Conservation (phyloP, 30 jellyfish, hydroid and myxozoan species). For the Rhopilema esculentum region DNA sequence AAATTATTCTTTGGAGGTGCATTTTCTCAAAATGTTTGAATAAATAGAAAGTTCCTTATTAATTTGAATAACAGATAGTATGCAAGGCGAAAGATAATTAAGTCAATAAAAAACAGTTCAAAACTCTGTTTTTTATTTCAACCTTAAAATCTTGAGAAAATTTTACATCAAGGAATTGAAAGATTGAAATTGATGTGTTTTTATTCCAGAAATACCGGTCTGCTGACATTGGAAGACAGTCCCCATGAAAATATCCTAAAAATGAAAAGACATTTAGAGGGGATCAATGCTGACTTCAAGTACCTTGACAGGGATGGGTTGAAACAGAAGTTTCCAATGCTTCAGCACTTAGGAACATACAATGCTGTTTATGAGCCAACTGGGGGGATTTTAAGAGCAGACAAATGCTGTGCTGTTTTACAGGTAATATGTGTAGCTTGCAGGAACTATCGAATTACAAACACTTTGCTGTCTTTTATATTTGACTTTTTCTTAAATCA, state of each 20-base stretch:
- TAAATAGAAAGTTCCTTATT: too few species aligned
- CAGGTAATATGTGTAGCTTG: conserved; percentile 61
- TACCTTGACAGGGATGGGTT: conserved; percentile 20
- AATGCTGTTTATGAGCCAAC: conserved; percentile 69
- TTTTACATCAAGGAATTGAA: not conserved
- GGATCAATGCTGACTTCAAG: conserved; percentile 18
- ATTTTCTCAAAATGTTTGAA: too few species aligned
- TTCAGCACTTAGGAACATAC: conserved; percentile 21
- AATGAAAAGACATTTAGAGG: conserved; percentile 19
- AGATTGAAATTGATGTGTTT: not conserved
- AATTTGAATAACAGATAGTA: too few species aligned
- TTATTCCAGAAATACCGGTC: conserved; percentile 59
- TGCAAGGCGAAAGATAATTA: too few species aligned
- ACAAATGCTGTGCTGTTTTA: conserved; percentile 75
- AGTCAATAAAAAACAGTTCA: too few species aligned
- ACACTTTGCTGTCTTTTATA: too few species aligned
- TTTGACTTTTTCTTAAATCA: too few species aligned
- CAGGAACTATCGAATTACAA: too few species aligned
- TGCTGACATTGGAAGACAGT: conserved; percentile 42
- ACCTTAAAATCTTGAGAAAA: not conserved
- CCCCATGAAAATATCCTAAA: conserved; percentile 9
- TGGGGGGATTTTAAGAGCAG: conserved; percentile 80
- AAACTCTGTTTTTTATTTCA: too few species aligned
- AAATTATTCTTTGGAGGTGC: too few species aligned
- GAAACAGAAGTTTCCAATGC: conserved; percentile 65